Evolutionary conservation across 2,888 invertebrate species (phyloP).

Genomic region (Drosophila atroscutellata): DNA sequence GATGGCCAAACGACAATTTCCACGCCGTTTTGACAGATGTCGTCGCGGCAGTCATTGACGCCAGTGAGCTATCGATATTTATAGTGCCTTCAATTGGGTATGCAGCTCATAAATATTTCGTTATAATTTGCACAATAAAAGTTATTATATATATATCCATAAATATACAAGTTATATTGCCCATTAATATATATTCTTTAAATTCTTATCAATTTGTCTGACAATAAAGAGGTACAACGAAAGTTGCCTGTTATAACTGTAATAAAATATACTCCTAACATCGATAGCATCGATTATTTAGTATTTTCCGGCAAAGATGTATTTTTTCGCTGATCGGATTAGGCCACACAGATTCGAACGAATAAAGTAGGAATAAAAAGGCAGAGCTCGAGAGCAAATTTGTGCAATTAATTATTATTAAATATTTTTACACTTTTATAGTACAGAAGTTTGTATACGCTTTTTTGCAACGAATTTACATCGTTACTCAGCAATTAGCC

Average conservation of each 20-base stretch:
- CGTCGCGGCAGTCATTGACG: conserved; percentile 25
- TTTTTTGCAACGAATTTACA: conserved; percentile 35
- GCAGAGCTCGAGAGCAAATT: conserved; percentile 39
- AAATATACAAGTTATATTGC: background rate
- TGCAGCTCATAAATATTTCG: conserved; percentile 7
- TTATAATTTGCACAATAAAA: background rate
- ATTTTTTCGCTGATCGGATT: background rate
- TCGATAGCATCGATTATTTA: background rate
- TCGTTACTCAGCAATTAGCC: conserved; percentile 36
- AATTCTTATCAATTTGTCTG: background rate
- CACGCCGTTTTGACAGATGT: conserved; percentile 17
- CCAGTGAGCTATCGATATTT: conserved; percentile 22
- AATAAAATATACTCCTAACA: background rate
- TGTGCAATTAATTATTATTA: conserved; percentile 56
- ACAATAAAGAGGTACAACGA: background rate
- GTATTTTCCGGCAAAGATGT: conserved; percentile 15
- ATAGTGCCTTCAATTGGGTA: background rate
- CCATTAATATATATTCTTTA: background rate
- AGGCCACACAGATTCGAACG: conserved; percentile 44
- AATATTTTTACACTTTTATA: conserved; percentile 55
- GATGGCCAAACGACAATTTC: conserved; percentile 33
- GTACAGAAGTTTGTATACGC: conserved; percentile 33
- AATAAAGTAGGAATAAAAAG: conserved; percentile 54
- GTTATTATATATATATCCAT: background rate
- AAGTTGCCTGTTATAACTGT: background rate